These are phyloP conservation scores for Neomonachus schauinslandi DNA, from an alignment of 2,113 vertebrate species.

Conservation along the genomic window DNA sequence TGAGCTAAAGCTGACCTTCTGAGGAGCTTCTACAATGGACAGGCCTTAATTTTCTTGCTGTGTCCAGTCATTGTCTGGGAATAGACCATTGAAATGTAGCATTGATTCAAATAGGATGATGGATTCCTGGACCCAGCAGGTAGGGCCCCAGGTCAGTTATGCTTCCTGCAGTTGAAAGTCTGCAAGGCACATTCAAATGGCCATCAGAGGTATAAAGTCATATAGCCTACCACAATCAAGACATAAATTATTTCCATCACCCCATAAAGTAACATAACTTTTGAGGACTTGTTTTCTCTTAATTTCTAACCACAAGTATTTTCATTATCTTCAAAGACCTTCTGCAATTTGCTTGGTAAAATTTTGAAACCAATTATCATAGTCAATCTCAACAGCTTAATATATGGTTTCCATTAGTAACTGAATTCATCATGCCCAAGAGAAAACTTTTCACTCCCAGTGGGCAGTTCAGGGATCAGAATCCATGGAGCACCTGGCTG, in stretches of 20 bases:
- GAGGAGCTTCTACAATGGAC: background rate
- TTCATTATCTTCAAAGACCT: constrained; percentile 13
- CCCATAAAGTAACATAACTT: background rate
- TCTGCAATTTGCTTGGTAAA: constrained; percentile 8
- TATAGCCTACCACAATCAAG: background rate
- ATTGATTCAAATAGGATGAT: background rate
- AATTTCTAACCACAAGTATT: background rate
- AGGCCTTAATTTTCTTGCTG: background rate
- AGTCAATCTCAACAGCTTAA: background rate
- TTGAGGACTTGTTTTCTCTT: background rate
- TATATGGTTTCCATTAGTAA: constrained; percentile 31
- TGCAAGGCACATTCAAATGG: background rate
- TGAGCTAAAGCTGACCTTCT: background rate
- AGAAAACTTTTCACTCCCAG: background rate
- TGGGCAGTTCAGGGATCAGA: background rate
- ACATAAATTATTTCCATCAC: constrained; percentile 6
- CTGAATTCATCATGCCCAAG: background rate
- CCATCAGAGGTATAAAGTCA: background rate
- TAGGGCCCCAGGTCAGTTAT: background rate
- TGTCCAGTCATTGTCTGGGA: background rate
- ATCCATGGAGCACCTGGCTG: background rate
- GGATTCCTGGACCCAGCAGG: background rate
- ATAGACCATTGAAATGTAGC: background rate
- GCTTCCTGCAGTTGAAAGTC: background rate
- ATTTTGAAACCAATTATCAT: constrained; percentile 5